Evolutionary conservation across 2,797 vertebrate species (phyloP).

Genomic region (Syngnathus rostellatus): DNA sequence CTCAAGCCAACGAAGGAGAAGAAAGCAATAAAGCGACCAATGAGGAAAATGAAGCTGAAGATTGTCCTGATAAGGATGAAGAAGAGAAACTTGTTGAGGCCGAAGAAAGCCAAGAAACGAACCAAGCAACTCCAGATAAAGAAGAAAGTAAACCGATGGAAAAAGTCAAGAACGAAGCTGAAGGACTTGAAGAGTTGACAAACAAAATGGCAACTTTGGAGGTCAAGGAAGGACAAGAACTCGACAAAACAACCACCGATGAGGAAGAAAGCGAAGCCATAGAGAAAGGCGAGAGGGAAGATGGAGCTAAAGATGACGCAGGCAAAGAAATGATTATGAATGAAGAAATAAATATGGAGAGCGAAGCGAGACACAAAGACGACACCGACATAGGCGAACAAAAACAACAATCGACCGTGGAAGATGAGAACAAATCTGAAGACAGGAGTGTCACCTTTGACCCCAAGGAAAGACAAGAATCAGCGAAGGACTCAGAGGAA

Average conservation of each 20-base stretch:
- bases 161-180: background rate
- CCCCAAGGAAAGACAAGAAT: background rate
- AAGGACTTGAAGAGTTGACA: background rate
- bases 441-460: conserved; percentile 1
- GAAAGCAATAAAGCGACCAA: background rate
- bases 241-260: background rate
- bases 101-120: background rate
- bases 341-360: too few relatives aligned
- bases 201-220: background rate
- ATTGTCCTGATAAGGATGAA: background rate
- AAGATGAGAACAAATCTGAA: conserved; percentile 16
- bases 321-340: too few relatives aligned
- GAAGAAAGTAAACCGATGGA: conserved; percentile 15
- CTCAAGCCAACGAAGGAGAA: background rate
- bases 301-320: too few relatives aligned
- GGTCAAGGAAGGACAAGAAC: background rate
- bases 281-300: too few relatives aligned
- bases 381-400: too few relatives aligned
- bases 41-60: background rate
- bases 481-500: background rate
- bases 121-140: conserved; percentile 3
- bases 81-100: background rate
- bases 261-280: conserved; percentile 7
- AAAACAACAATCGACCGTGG: too few relatives aligned
- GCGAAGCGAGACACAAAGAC: too few relatives aligned